Percentiles rank a stretch among this genome's conserved stretches.
phyloP scores from a whole-genome alignment of 37 sponge, comb jelly and placozoan genomes.

The Spongilla lacustris region DNA sequence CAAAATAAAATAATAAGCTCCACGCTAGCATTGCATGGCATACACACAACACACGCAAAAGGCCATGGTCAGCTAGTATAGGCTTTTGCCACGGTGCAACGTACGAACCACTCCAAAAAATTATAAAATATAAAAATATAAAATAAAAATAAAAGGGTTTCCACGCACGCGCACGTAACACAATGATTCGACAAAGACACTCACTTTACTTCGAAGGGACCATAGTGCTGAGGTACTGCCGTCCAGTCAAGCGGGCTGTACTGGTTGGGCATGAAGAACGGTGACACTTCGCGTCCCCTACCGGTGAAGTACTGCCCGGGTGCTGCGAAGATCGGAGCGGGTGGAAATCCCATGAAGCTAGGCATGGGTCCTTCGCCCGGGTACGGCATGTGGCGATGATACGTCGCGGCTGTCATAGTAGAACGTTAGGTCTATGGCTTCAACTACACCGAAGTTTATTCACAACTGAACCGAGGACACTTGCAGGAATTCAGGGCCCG shows the following conservation, averaged over 20 bases:
- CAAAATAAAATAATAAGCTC: neutral
- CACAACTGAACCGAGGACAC: conserved; percentile 1
- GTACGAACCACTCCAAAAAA: neutral
- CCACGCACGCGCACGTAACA: neutral
- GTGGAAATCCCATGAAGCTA: conserved; percentile 46
- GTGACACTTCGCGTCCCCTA: conserved; percentile 25
- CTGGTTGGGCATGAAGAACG: conserved; percentile 58
- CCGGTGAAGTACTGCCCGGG: conserved; percentile 35
- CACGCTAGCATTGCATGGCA: neutral
- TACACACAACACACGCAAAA: neutral
- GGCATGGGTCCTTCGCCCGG: conserved; percentile 43
- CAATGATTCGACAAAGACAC: neutral
- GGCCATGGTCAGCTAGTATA: neutral
- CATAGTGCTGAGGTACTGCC: neutral
- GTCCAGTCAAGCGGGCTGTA: neutral
- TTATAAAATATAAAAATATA: neutral
- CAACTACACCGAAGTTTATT: conserved; percentile 23
- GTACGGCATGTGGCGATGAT: conserved; percentile 35
- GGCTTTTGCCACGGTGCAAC: neutral
- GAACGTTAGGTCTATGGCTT: conserved; percentile 19
- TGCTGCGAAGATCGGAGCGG: conserved; percentile 38
- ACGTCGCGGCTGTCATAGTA: neutral
- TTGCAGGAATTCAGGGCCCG: conserved; percentile 19
- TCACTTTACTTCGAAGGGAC: neutral
- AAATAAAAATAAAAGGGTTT: neutral